Evolutionary conservation across 1,140 invertebrate species (phyloP).

Genomic region (Potamilus streckersoni): DNA sequence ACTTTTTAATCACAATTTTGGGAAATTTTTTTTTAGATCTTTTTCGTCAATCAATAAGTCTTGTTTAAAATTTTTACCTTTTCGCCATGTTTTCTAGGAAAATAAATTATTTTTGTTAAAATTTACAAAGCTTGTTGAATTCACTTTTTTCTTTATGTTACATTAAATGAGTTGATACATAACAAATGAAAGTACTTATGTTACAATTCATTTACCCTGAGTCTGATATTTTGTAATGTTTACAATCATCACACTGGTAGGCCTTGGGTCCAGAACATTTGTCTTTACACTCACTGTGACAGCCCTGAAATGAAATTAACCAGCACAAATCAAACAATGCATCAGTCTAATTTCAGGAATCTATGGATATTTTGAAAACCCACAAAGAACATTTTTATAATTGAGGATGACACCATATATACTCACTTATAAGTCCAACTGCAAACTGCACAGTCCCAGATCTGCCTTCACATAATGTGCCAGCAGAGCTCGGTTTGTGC

Average conservation of each 20-base stretch:
- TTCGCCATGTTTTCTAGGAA: too few relatives aligned
- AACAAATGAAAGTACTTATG: too few relatives aligned
- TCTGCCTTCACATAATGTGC: background rate
- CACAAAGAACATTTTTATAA: background rate
- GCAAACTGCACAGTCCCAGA: background rate
- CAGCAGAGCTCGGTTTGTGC: background rate
- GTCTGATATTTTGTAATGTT: constrained; percentile 24
- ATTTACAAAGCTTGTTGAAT: too few relatives aligned
- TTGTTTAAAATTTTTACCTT: too few relatives aligned
- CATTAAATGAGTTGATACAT: too few relatives aligned
- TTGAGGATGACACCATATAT: background rate
- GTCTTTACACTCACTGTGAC: constrained; percentile 17
- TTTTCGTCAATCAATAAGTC: too few relatives aligned
- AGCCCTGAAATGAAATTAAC: constrained; percentile 12
- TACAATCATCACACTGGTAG: constrained; percentile 23
- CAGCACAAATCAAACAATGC: background rate
- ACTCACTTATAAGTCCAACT: background rate
- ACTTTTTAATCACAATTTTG: too few relatives aligned
- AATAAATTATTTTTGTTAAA: too few relatives aligned
- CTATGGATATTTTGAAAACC: background rate
- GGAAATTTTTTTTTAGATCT: too few relatives aligned
- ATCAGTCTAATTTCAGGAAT: background rate
- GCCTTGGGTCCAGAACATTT: constrained; percentile 23
- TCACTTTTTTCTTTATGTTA: too few relatives aligned
- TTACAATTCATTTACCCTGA: constrained; percentile 8